phyloP scores from a whole-genome alignment of 1,140 invertebrate species.

The Archivesica marissinica region DNA sequence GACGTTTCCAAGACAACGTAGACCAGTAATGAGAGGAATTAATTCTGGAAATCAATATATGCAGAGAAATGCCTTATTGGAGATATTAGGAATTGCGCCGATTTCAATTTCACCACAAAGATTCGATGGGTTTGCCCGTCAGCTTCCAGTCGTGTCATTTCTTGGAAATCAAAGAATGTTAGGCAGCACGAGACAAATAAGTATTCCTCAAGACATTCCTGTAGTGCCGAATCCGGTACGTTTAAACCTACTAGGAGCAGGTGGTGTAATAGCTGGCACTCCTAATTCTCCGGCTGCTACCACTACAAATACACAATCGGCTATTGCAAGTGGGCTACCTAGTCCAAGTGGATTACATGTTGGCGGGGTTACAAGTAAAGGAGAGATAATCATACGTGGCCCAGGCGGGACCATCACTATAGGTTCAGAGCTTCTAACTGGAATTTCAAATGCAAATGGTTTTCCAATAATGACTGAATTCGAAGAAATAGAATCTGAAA shows the following conservation, averaged over 20 bases:
- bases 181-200: neutral
- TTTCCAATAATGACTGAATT: slow-evolving; percentile 9
- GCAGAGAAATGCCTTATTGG: neutral
- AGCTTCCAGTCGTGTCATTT: slow-evolving; percentile 8
- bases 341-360: neutral
- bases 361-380: neutral
- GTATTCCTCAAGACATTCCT: neutral
- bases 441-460: neutral
- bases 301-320: neutral
- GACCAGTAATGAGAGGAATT: neutral
- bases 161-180: neutral
- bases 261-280: neutral
- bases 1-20: neutral
- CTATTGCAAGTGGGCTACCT: neutral
- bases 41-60: neutral
- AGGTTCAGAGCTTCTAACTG: slow-evolving; percentile 3
- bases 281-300: neutral
- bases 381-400: slow-evolving; percentile 5
- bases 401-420: slow-evolving; percentile 12
- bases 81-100: neutral
- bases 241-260: neutral
- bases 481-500: slow-evolving; percentile 27
- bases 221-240: neutral
- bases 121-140: neutral
- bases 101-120: neutral